Percentiles rank a stretch among this genome's conserved stretches.
Evolutionary conservation across 1,140 invertebrate species (phyloP).

Genomic region (Sinella curviseta): DNA sequence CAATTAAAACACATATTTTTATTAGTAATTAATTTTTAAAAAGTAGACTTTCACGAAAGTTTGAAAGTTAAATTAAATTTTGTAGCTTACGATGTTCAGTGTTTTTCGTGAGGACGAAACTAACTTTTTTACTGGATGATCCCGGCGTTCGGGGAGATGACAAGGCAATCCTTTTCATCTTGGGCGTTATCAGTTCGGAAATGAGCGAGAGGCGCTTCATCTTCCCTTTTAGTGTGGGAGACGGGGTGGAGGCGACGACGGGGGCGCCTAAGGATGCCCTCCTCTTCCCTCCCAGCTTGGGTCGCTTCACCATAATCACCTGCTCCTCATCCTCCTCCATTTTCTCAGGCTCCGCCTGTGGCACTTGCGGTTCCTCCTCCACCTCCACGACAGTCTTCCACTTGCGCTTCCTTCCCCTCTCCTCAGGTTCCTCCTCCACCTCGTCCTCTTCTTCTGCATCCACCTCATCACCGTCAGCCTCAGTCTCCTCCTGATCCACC

Average conservation of each 20-base stretch:
- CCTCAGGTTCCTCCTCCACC: not conserved
- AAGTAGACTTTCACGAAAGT: no score
- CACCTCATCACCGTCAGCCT: not conserved
- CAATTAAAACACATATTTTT: conserved; percentile 7
- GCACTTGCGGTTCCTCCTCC: conserved; percentile 7
- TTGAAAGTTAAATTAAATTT: no score
- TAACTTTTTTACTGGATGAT: conserved; percentile 35
- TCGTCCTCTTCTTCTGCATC: not conserved
- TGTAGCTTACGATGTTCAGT: conserved; percentile 45
- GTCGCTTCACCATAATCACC: not conserved
- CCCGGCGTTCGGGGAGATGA: not conserved
- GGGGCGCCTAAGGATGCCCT: not conserved
- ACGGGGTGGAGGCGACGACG: not conserved
- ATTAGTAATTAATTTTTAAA: not conserved
- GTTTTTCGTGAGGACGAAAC: conserved; percentile 41
- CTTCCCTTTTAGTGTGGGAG: not conserved
- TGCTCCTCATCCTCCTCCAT: not conserved
- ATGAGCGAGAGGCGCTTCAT: not conserved
- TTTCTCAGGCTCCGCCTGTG: not conserved
- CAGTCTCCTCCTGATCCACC: not conserved
- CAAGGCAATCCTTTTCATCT: not conserved
- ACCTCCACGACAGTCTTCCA: conserved; percentile 30
- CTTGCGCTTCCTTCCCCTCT: not conserved
- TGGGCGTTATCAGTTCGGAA: not conserved
- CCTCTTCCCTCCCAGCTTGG: conserved; percentile 5